Evolutionary conservation across 1,140 invertebrate species (phyloP).

Genomic region (Diorhabda elongata): DNA sequence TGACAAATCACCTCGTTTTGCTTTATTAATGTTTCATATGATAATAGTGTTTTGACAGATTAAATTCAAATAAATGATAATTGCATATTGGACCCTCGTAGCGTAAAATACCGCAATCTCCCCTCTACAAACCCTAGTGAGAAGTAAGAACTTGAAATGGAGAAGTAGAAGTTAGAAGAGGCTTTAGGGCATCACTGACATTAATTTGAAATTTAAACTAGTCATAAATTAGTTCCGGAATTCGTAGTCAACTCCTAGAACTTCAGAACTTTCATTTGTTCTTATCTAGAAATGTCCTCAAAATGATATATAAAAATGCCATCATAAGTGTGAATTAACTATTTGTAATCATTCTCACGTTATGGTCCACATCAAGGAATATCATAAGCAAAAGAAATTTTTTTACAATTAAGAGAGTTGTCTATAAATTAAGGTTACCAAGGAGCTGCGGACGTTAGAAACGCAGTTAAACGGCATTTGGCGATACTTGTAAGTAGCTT

Average conservation of each 20-base stretch:
- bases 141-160: slow-evolving; percentile 40
- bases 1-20: no score
- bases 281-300: no score
- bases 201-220: slow-evolving; percentile 45
- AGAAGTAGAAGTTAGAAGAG: slow-evolving; percentile 38
- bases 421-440: no score
- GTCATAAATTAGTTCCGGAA: slow-evolving; percentile 43
- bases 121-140: slow-evolving; percentile 25
- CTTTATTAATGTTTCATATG: neutral
- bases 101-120: slow-evolving; percentile 35
- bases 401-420: no score
- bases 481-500: no score
- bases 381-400: no score
- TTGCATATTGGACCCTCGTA: slow-evolving; percentile 34
- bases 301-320: no score
- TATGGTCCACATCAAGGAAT: no score
- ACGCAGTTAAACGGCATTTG: no score
- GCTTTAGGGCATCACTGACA: slow-evolving; percentile 37
- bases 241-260: slow-evolving; percentile 33
- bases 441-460: no score
- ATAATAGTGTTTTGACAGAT: slow-evolving; percentile 20
- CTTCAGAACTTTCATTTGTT: slow-evolving; percentile 21
- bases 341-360: no score
- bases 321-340: no score
- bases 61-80: slow-evolving; percentile 36